Base-by-base conservation (phyloP, 2,888 invertebrate genomes). In the Odontocolon sp. region DNA sequence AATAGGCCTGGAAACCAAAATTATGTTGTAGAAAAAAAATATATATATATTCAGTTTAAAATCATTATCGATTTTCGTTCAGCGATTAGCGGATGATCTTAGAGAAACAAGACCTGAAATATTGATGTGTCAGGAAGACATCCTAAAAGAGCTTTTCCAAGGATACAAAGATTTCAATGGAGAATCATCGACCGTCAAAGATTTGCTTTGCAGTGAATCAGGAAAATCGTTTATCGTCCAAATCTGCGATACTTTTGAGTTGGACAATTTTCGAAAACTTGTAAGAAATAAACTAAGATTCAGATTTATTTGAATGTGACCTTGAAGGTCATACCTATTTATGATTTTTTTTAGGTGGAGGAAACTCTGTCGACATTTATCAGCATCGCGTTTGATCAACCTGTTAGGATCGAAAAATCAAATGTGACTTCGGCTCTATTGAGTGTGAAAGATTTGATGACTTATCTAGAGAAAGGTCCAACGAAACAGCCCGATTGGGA, bases 371-470 rank as follows among this genome's bases (percentile, higher is more conserved):
- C 80, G 18, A 85, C 86, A n/a, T 83, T 87, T 9, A 74, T 87
- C 26, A 78, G 26, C 11, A 84, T 86, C 82, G 84, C 82, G 26
- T 45, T 87, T 5, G 74, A 67, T 4, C 81, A 82, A 42, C 75
- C 83, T 1, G 77, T 87, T 0, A 21, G 47, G 14, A 78, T 86
- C 14, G 82, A 88, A 57, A 83, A 75, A 76, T 78, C 87, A 16
- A 89, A 89, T 45, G 47, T 88, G 6, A 89, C 89, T 0, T 83
- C 87, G 2, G 47, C 82, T 9, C 76, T 87, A 11, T 80, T 66
- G 26, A 85, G 78, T 52, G 76, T 85, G 6, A 84, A 78, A 36
- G 38, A 67, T 21, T 81, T 89, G 9, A 54, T 85, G 14, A 52
- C 75, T 73, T 89, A 84, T 67, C 56, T 87, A 61, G 69, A 84